These are phyloP conservation scores for Squalus acanthias DNA, from an alignment of 2,797 vertebrate species.

Conservation along the genomic window DNA sequence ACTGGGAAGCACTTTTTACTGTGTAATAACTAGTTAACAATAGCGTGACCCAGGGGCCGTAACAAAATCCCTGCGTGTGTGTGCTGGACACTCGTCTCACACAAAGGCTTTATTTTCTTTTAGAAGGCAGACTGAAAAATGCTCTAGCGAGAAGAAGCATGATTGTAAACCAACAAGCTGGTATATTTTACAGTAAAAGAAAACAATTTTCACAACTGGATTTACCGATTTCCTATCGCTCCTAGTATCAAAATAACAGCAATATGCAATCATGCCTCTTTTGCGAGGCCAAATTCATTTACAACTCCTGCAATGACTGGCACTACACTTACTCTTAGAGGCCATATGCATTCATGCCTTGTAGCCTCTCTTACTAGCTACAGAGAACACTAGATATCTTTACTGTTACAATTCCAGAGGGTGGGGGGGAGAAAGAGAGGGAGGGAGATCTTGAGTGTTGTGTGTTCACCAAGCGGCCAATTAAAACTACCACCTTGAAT, in stretches of 20 bases:
- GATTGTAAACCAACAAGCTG: background rate
- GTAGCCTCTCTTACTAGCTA: background rate
- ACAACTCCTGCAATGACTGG: background rate
- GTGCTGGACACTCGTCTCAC: too few relatives aligned
- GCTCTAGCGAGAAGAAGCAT: too few relatives aligned
- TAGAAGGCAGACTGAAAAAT: too few relatives aligned
- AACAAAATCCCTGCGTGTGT: background rate
- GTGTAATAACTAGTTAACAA: background rate
- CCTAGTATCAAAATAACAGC: background rate
- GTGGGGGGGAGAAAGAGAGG: too few relatives aligned
- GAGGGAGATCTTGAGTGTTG: background rate
- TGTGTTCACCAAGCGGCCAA: too few relatives aligned
- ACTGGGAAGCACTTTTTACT: background rate
- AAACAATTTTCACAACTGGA: background rate
- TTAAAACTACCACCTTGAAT: too few relatives aligned
- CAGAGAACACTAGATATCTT: background rate
- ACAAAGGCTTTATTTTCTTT: too few relatives aligned
- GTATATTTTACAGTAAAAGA: background rate
- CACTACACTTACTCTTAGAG: background rate
- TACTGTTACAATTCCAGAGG: too few relatives aligned
- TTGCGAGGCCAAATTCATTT: background rate
- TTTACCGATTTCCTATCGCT: background rate
- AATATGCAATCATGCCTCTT: background rate
- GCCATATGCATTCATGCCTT: background rate
- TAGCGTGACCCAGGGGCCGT: background rate